Conservation (phyloP, 2,113 vertebrate species). For the Holacanthus passer region DNA sequence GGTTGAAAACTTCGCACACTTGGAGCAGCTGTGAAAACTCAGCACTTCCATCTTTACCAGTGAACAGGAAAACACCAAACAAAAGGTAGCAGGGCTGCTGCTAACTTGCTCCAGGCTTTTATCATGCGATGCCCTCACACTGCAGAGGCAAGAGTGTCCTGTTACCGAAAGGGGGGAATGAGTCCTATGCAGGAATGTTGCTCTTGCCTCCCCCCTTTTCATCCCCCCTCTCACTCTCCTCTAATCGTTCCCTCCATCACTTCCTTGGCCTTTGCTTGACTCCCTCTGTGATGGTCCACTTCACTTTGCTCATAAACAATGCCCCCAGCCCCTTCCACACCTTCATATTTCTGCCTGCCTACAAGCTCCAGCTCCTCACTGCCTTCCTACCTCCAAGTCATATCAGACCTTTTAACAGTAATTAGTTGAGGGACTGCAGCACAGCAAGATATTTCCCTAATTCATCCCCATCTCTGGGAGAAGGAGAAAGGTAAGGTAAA, state of each 20-base stretch:
- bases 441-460: slow-evolving; percentile 67
- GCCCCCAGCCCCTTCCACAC: slow-evolving; percentile 72
- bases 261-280: slow-evolving; percentile 80
- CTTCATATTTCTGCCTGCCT: slow-evolving; percentile 66
- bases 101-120: slow-evolving; percentile 19
- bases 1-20: background rate
- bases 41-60: background rate
- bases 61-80: slow-evolving; percentile 21
- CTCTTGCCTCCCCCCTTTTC: slow-evolving; percentile 49
- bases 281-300: slow-evolving; percentile 87
- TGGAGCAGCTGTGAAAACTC: slow-evolving; percentile 32
- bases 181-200: slow-evolving; percentile 78
- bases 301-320: slow-evolving; percentile 85
- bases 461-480: slow-evolving; percentile 50
- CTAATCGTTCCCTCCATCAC: slow-evolving; percentile 84
- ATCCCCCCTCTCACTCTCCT: slow-evolving; percentile 50
- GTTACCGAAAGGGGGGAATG: slow-evolving; percentile 62
- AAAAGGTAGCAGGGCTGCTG: background rate
- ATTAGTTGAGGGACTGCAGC: slow-evolving; percentile 72
- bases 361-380: slow-evolving; percentile 37
- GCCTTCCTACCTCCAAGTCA: slow-evolving; percentile 63
- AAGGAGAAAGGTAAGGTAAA: slow-evolving; percentile 38
- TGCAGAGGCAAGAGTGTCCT: slow-evolving; percentile 65
- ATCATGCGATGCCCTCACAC: slow-evolving; percentile 1
- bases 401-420: slow-evolving; percentile 72